A percentile compares a stretch with the other conserved stretches of the same genome.
phyloP scores from a whole-genome alignment of 2,797 vertebrate species.

The Fundulus diaphanus region DNA sequence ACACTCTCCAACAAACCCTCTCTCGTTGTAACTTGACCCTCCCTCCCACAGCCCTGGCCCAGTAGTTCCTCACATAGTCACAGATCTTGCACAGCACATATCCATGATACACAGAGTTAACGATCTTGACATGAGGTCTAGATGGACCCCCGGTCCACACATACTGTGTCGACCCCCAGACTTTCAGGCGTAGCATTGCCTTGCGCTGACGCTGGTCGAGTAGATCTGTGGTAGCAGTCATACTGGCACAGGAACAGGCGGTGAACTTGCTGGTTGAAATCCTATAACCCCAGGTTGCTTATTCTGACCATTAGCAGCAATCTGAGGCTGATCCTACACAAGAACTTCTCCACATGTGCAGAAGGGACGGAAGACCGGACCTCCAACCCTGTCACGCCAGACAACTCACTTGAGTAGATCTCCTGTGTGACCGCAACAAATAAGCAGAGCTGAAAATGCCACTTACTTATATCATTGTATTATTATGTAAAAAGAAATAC shows the following conservation, averaged over 20 bases:
- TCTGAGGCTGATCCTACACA: slow-evolving; percentile 1
- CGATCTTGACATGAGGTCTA: slow-evolving; percentile 41
- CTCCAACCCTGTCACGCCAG: not conserved
- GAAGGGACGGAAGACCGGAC: not conserved
- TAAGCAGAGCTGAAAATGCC: not conserved
- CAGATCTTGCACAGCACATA: slow-evolving; percentile 11
- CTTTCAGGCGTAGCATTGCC: not conserved
- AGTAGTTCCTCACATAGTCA: slow-evolving; percentile 39
- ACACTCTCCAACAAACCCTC: slow-evolving; percentile 25
- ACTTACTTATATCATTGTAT: not conserved
- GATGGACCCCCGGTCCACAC: slow-evolving; percentile 4
- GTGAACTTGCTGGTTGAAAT: slow-evolving; percentile 40
- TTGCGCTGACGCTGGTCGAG: not conserved
- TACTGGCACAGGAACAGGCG: slow-evolving; percentile 14
- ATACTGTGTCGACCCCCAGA: slow-evolving; percentile 27
- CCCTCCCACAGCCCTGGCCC: slow-evolving; percentile 41
- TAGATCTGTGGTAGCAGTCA: slow-evolving; percentile 13
- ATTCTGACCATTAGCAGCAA: slow-evolving; percentile 7
- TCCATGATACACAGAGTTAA: slow-evolving; percentile 26
- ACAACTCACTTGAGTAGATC: not conserved
- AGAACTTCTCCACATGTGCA: slow-evolving; percentile 10
- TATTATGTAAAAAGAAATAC: not conserved
- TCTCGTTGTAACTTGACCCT: slow-evolving; percentile 66
- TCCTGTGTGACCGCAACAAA: not conserved
- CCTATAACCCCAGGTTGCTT: slow-evolving; percentile 30